Evolutionary conservation across 2,797 vertebrate genomes (phyloP), one percentile per base, ranked within the genome.

Genomic region (Tapirus indicus): DNA sequence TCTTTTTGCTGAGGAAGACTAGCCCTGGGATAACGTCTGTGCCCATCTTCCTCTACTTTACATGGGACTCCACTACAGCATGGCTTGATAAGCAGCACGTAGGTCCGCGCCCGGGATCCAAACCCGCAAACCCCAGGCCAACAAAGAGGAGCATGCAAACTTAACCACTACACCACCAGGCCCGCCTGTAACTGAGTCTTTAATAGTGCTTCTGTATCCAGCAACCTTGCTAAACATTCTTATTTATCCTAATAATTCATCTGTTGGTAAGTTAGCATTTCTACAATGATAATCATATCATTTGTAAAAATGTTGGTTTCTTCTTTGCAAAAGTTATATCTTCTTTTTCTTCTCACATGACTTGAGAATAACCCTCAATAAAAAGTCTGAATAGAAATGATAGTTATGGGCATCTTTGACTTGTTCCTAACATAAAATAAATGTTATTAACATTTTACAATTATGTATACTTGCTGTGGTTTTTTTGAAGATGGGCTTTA

Each of bases 231-330:
- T 93, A 49, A 66, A 89, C 44, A 89, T 85, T 92, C 71, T 62
- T 92, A 95, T 72, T 66, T 83, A 85, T 72, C 9, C 44, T 92
- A 94, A 89, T 89, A 58, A 66, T 79, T 66, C 49, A 77, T 60
- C 69, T 69, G 25, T 75, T 75, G 47, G 90, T 82, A 49, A 90
- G 56, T 58, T 58, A 92, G n/a, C 52, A 80, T 68, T 89, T 86
- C 54, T 74, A 86, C 11, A 86, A 20, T 38, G 32, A 87, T 18
- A 82, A 86, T 60, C 35, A 77, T 35, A 92, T 66, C 41, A 95
- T 68, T 38, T 82, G 5, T 93, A 71, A 82, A 90, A 93, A 83
- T 29, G 23, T 13, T 77, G 35, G 6, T 66, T 77, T 77, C 52
- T 84, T 91, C 71, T 91, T 72, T 78, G 27, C 7, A 72, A 87